phyloP scores from a whole-genome alignment of 2,113 vertebrate species.

The Chinchilla lanigera region DNA sequence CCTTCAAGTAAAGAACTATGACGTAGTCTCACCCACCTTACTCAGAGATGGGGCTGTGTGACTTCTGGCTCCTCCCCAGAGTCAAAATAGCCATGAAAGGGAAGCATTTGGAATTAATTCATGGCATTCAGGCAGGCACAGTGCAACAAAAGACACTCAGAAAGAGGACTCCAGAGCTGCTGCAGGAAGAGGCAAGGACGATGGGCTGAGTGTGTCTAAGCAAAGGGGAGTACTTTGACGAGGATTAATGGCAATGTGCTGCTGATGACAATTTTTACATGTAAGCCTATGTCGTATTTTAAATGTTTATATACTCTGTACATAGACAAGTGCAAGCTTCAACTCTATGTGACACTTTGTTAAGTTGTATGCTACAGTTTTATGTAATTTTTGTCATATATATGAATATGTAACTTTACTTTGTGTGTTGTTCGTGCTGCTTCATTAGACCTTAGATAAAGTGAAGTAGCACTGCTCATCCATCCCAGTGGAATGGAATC shows the following conservation, averaged over 20 bases:
- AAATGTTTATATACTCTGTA: background rate
- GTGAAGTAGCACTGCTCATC: background rate
- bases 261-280: too few species aligned
- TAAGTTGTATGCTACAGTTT: background rate
- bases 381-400: background rate
- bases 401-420: background rate
- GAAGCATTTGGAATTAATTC: too few species aligned
- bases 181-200: background rate
- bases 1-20: background rate
- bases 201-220: accelerated
- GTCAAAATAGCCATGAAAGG: background rate
- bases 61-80: background rate
- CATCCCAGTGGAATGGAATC: background rate
- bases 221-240: background rate
- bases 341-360: background rate
- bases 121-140: background rate
- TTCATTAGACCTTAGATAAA: background rate
- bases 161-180: background rate
- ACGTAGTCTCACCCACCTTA: background rate
- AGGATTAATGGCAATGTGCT: background rate
- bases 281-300: too few species aligned
- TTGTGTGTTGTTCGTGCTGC: background rate
- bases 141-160: background rate
- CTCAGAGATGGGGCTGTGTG: background rate
- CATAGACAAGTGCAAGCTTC: background rate